A percentile compares a stretch with the other conserved stretches of the same genome.
Evolutionary conservation across 2,888 invertebrate genomes (phyloP).

Genomic region (Tillus elongatus): DNA sequence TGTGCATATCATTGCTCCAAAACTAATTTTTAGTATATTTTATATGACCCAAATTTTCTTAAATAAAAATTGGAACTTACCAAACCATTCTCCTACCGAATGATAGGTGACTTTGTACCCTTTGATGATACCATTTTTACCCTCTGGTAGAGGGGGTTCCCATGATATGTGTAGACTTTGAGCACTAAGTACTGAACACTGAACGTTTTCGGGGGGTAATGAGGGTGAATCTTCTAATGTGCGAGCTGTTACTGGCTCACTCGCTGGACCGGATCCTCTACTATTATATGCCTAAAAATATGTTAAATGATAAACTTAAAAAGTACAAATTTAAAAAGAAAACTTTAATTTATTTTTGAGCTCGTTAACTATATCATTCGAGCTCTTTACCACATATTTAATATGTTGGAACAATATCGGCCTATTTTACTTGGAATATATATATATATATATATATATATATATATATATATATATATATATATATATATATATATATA

Average conservation of each 20-base stretch:
- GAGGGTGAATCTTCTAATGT: conserved; percentile 86
- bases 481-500: background rate
- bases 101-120: conserved; percentile 79
- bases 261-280: conserved; percentile 76
- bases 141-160: conserved; percentile 72
- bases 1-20: too few relatives aligned
- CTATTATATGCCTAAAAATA: conserved; percentile 74
- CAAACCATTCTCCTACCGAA: conserved; percentile 70
- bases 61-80: conserved; percentile 45
- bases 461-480: too few relatives aligned
- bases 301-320: background rate
- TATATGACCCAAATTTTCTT: too few relatives aligned
- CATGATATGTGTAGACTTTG: conserved; percentile 78
- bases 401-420: too few relatives aligned
- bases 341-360: background rate
- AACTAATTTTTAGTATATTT: too few relatives aligned
- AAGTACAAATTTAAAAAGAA: background rate
- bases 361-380: too few relatives aligned
- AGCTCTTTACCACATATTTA: too few relatives aligned
- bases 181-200: conserved; percentile 72
- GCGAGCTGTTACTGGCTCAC: conserved; percentile 66
- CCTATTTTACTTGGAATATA: too few relatives aligned
- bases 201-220: conserved; percentile 71
- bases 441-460: too few relatives aligned
- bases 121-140: conserved; percentile 76